Base-by-base conservation (phyloP, 2,888 invertebrate genomes). In the Herminia tarsipennalis region DNA sequence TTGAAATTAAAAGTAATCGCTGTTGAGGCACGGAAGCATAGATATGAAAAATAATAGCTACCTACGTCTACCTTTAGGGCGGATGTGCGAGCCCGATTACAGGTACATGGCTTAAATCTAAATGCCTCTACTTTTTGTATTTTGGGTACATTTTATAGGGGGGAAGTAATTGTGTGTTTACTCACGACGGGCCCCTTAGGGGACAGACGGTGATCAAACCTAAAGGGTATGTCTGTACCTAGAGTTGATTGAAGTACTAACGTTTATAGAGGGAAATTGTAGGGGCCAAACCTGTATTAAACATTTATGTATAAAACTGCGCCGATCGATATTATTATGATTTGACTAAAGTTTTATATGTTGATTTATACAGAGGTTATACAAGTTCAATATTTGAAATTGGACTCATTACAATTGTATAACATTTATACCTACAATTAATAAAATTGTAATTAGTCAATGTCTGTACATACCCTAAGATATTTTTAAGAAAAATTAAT, bases 1-100 rank as follows among this genome's bases (percentile, higher is more conserved):
- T 77, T 72, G 75, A 75, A 81, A 86, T 86, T 87, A 87, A 88
- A 88, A 87, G 73, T 86, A 83, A 89, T 86, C 78, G 77, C 69
- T 64, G 69, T 66, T 66, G 70, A 67, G 73, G 72, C 71, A 76
- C 78, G 82, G 77, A 80, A 79, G 70, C 76, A 69, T 74, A 81
- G 81, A 84, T 84, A 86, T 86, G 83, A 81, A 81, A 81, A 86
- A 85, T 83, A 86, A 83, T 79, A 81, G 75, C 76, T 57, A 58
- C 75, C 76, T 57, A 58, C 66, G 67, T 72, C 70, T 75, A 74
- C 71, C 73, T 71, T 56, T 50, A 59, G 66, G 69, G 67, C 70
- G 78, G 76, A 76, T 75, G 76, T 75, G 74, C 71, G 71, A 73
- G 72, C 56, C 62, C 73, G 76, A 77, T 81, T 78, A 79, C 70